Conservation (phyloP, 2,113 vertebrate species). For the Lagopus muta region DNA sequence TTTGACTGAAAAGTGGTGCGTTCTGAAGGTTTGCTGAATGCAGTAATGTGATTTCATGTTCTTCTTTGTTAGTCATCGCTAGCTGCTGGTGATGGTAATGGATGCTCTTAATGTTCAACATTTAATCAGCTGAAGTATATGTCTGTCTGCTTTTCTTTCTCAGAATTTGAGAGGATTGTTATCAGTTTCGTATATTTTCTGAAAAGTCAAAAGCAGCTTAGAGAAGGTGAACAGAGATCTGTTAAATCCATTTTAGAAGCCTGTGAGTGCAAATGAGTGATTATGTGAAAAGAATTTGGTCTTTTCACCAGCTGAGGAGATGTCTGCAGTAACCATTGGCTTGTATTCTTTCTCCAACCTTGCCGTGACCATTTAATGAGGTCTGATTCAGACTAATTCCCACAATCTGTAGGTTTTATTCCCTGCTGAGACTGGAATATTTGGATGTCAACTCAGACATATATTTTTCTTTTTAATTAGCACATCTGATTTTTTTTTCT, state of each 20-base stretch:
- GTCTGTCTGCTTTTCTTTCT: constrained; percentile 17
- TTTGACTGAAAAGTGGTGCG: constrained; percentile 62
- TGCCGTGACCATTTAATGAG: constrained; percentile 33
- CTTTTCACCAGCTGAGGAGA: neutral
- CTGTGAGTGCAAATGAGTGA: neutral
- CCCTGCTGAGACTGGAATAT: constrained; percentile 21
- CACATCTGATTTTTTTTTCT: neutral
- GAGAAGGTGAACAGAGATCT: constrained; percentile 52
- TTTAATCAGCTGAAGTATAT: constrained; percentile 35
- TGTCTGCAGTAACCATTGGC: neutral
- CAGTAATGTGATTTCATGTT: constrained; percentile 38
- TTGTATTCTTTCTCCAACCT: constrained; percentile 6
- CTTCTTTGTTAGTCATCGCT: constrained; percentile 28
- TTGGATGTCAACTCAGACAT: constrained; percentile 45
- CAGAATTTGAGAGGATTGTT: constrained; percentile 8
- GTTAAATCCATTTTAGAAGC: constrained; percentile 22
- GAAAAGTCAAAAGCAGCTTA: constrained; percentile 25
- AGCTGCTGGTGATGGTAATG: neutral
- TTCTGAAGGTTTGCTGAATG: constrained; percentile 58
- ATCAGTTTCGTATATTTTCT: neutral
- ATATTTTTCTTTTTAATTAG: constrained; percentile 55
- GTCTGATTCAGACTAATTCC: constrained; percentile 35
- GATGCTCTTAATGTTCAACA: constrained; percentile 13
- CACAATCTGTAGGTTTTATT: constrained; percentile 52
- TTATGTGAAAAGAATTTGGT: neutral